Base-by-base conservation (phyloP, 2,888 invertebrate species). In the Tenthredo distinguenda region DNA sequence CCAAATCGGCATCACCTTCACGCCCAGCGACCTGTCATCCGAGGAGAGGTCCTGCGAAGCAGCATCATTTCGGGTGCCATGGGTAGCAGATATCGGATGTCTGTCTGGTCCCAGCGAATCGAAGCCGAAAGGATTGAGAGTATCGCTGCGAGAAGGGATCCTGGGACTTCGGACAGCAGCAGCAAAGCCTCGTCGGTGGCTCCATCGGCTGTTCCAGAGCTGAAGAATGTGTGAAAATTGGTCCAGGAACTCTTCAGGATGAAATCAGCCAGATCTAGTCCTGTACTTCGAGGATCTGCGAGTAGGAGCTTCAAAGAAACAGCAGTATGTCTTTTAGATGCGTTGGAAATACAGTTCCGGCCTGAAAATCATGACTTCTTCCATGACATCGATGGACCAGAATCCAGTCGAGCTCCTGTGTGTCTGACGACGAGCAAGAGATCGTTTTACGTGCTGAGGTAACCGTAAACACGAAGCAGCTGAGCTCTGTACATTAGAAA, bases 1-100 rank as follows among this genome's bases (percentile, higher is more conserved):
- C 43, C 85, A 40, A 86, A 87, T 82, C 83, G 84, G 50, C 88
- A 88, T 77, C 87, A 87, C 72, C 86, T 87, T 76, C 88, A 95
- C 55, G 95, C 96, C 0, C 91, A 95, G 21, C 93, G 95, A 83
- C 95, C 95, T 0, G 95, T 95, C 0, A 94, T 95, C 40, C 93
- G 95, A 72, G 96, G 95, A 0, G 96, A 96, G 91, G 93, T 95
- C 4, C 94, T 95, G 86, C 95, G 96, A 0, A 95, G 95, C 76
- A 94, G 94, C 86, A 91, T 92, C 88, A 87, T 91, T 31, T 94
- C 95, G 47, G 91, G 95, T 76, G 92, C 92, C 26, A 94, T 94
- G 3, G 91, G 93, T 6, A 92, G 94, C 88, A 94, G 94, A 10
- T 93, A 93, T 2, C 85, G 88, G 9, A 65, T 86, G 7, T 72